Evolutionary conservation across 1,140 invertebrate genomes (phyloP).

Genomic region (Brachionus manjavacas): DNA sequence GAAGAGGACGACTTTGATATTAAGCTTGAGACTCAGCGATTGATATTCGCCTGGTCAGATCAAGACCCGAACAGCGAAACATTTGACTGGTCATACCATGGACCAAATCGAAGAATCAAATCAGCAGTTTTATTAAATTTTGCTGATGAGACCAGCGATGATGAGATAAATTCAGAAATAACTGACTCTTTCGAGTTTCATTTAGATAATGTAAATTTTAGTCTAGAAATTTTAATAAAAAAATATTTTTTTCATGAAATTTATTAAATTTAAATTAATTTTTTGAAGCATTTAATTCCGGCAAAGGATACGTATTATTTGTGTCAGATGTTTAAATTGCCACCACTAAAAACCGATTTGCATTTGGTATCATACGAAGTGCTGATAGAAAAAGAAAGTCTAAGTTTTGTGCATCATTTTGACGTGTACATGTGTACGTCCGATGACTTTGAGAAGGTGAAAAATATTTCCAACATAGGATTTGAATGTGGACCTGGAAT

Average conservation of each 20-base stretch:
- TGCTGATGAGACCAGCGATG: background rate
- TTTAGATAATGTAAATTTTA: slow-evolving; percentile 14
- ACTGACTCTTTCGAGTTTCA: background rate
- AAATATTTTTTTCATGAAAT: too few species aligned
- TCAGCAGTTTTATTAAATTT: slow-evolving; percentile 19
- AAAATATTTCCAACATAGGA: background rate
- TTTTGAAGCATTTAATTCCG: slow-evolving; percentile 18
- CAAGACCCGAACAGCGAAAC: background rate
- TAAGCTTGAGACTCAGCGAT: background rate
- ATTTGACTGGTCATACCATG: slow-evolving; percentile 23
- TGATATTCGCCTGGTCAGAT: slow-evolving; percentile 26
- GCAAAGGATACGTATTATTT: background rate
- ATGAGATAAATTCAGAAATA: background rate
- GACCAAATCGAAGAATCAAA: background rate
- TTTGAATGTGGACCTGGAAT: background rate
- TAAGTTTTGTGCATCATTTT: slow-evolving; percentile 1
- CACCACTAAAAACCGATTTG: background rate
- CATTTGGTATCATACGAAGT: slow-evolving; percentile 15
- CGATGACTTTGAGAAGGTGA: background rate
- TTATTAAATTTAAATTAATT: background rate
- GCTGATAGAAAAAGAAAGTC: background rate
- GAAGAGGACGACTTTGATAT: slow-evolving; percentile 3
- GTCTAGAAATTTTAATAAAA: too few species aligned
- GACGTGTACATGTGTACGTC: background rate
- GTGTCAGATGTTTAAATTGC: background rate